A percentile compares a stretch with the other conserved stretches of the same genome.
phyloP scores from a whole-genome alignment of 2,888 invertebrate species.

The Eugnorisma glareosa region DNA sequence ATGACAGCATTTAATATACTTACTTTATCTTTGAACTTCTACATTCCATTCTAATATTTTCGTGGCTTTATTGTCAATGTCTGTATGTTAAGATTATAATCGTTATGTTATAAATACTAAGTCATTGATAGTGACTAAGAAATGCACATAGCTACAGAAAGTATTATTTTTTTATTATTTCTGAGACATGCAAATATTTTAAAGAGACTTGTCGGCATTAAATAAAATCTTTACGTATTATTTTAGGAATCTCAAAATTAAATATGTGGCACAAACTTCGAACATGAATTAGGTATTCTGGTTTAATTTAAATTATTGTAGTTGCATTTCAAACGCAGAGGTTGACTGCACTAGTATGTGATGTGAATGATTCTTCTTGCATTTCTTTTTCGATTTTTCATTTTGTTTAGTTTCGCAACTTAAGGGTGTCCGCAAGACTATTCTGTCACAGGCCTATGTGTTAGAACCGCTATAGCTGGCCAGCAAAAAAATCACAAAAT shows the following conservation, averaged over 20 bases:
- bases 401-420: not conserved
- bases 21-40: slow-evolving; percentile 16
- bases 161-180: slow-evolving; percentile 7
- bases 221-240: slow-evolving; percentile 18
- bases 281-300: not conserved
- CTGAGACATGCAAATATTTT: not conserved
- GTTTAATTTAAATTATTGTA: not conserved
- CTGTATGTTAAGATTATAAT: slow-evolving; percentile 23
- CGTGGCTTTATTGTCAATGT: slow-evolving; percentile 30
- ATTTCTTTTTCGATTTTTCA: not conserved
- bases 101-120: slow-evolving; percentile 24
- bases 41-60: slow-evolving; percentile 57
- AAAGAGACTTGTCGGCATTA: not conserved
- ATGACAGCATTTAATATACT: slow-evolving; percentile 83
- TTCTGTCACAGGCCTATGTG: not conserved
- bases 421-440: not conserved
- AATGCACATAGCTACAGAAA: slow-evolving; percentile 19
- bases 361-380: not conserved
- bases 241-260: slow-evolving; percentile 42
- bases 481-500: not conserved
- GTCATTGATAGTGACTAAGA: slow-evolving; percentile 1
- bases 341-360: not conserved
- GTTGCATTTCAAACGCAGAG: slow-evolving; percentile 1
- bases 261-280: slow-evolving; percentile 1
- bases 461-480: not conserved